Evolutionary conservation across 2,113 vertebrate species (phyloP), one percentile per base, ranked within the genome.

Genomic region (Hylia prasina): DNA sequence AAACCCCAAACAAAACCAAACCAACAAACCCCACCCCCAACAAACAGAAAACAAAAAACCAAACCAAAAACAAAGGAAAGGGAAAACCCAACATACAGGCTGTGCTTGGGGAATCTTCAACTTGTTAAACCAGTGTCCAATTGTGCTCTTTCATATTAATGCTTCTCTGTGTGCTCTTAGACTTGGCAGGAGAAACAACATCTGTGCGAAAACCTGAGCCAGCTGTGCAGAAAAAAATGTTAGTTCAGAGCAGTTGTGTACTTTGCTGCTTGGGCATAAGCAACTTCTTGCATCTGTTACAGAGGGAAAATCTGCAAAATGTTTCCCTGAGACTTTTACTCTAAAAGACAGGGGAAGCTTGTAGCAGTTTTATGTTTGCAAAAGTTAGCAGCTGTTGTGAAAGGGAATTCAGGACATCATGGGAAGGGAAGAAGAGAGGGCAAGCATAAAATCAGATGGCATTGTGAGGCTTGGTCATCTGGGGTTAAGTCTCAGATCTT

Each of bases 161-260:
- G 92, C 28, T 90, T 37, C 31, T 87, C 31, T 78, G 31, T 75
- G 64, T 56, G 64, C 65, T 90, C 80, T 87, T 80, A 76, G 61
- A 68, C n/a, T 76, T 87, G 78, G 66, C 76, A 94, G 37, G 47
- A 82, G 39, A 17, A 58, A 63, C 58, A 91, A 95, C 80, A 92
- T 94, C 87, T 96, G 73, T 84, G 51, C 85, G 72, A 89, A 94
- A 91, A 93, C 68, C 56, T 78, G 61, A 92, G 65, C 92, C 96
- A 96, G 93, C 82, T 94, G 94, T 95, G 92, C 76, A 81, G 72
- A 47, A 84, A 92, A 68, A 87, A 78, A 47, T 13, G 27, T 90
- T 90, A 60, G 48, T 89, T 86, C 51, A 61, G 71, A 94, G 82
- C 44, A 81, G 51, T 90, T 92, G 60, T 75, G 44, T 94, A 8